A percentile compares a stretch with the other conserved stretches of the same genome.
Conservation (phyloP, 2,113 vertebrate genomes). For the Chloropsis cyanopogon region DNA sequence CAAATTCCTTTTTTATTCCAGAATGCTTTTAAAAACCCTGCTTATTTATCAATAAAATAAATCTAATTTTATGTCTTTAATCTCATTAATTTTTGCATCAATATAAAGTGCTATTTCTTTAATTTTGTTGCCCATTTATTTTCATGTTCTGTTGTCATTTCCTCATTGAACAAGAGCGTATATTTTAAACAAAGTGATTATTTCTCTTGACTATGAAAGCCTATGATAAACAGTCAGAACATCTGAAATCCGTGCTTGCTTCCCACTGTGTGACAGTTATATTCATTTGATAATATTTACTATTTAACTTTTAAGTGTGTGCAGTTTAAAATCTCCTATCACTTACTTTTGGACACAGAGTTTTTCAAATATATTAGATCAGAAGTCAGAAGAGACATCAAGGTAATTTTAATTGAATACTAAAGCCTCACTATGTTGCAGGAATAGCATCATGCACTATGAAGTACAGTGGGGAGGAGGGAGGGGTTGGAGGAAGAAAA, state of each 20-base stretch:
- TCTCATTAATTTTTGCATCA: neutral
- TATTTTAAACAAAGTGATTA: neutral
- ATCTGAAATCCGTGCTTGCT: neutral
- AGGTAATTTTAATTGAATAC: neutral
- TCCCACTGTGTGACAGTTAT: neutral
- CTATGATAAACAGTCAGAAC: neutral
- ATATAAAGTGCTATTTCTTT: neutral
- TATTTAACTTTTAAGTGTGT: neutral
- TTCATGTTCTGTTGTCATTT: neutral
- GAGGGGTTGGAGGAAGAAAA: neutral
- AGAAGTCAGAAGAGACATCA: neutral
- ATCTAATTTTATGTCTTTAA: neutral
- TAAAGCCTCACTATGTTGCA: neutral
- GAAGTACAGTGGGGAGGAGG: neutral
- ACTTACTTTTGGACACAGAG: neutral
- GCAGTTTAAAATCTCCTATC: neutral
- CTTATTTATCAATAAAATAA: neutral
- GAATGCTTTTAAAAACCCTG: neutral
- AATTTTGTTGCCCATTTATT: neutral
- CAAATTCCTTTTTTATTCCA: neutral
- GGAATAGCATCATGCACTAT: neutral
- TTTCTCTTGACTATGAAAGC: neutral
- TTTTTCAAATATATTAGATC: neutral
- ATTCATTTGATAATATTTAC: neutral
- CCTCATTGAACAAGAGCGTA: neutral